phyloP scores from a whole-genome alignment of 2,797 vertebrate species.

The Brachyalestes nurse region DNA sequence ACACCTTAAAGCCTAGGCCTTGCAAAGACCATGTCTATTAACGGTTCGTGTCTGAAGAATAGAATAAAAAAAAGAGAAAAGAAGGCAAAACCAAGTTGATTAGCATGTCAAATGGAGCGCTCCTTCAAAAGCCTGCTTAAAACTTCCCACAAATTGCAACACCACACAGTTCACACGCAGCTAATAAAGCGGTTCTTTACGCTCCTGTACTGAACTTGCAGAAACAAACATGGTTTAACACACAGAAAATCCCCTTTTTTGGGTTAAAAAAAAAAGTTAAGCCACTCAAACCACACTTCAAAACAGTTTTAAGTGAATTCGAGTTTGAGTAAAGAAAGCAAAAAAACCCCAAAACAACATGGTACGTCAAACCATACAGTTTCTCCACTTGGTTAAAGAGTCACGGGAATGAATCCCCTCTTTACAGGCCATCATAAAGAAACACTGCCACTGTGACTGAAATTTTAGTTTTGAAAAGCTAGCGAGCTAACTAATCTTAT shows the following conservation, averaged over 20 bases:
- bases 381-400: no score
- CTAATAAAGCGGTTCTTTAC: neutral
- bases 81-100: neutral
- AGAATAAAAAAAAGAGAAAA: neutral
- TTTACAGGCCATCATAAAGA: neutral
- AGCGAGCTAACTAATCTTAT: neutral
- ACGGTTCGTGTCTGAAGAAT: neutral
- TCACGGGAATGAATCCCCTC: no score
- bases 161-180: neutral
- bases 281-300: neutral
- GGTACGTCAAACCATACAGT: no score
- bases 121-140: neutral
- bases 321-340: no score
- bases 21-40: neutral
- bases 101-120: neutral
- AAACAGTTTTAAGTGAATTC: neutral
- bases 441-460: neutral
- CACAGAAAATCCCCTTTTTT: neutral
- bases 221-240: neutral
- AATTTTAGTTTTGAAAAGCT: no score
- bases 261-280: no score
- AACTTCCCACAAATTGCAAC: neutral
- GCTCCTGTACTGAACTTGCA: neutral
- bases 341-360: no score
- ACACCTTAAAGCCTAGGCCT: neutral